Percentiles rank a stretch among this genome's conserved stretches.
Conservation (phyloP, 2,797 vertebrate species). For the Forpus xanthops region DNA sequence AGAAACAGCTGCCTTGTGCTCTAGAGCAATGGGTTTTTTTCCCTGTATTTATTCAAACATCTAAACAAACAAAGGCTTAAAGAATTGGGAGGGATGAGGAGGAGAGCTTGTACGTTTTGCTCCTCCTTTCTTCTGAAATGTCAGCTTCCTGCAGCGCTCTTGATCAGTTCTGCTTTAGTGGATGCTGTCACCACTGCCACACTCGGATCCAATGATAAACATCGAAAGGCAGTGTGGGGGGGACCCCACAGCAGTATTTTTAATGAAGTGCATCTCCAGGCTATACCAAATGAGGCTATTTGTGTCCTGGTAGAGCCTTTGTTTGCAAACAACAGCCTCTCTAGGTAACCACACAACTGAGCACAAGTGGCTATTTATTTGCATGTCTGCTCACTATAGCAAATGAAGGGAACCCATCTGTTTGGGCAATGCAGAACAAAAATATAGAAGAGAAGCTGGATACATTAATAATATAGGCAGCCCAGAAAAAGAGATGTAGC, state of each 20-base stretch:
- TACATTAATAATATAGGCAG: background rate
- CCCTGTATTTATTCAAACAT: background rate
- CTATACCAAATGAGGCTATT: background rate
- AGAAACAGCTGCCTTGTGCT: background rate
- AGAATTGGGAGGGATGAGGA: background rate
- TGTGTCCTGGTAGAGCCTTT: background rate
- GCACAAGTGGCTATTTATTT: slow-evolving; percentile 14
- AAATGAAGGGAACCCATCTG: background rate
- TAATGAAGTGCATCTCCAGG: slow-evolving; percentile 6
- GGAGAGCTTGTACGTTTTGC: background rate
- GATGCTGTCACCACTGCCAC: background rate
- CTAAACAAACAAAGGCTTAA: background rate
- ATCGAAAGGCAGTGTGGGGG: background rate
- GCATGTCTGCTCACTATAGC: background rate
- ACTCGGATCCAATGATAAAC: background rate
- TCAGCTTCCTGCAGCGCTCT: background rate
- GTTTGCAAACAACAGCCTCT: slow-evolving; percentile 34
- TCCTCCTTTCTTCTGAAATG: background rate
- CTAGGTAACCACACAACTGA: slow-evolving; percentile 44
- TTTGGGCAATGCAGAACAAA: background rate
- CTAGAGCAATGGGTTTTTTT: background rate
- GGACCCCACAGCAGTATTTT: background rate
- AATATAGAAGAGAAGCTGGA: background rate
- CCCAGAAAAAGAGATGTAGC: background rate
- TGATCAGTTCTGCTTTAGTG: background rate